Percentiles rank a stretch among this genome's conserved stretches.
Evolutionary conservation across 2,888 invertebrate species (phyloP).

Genomic region (Drosophila peninsularis): DNA sequence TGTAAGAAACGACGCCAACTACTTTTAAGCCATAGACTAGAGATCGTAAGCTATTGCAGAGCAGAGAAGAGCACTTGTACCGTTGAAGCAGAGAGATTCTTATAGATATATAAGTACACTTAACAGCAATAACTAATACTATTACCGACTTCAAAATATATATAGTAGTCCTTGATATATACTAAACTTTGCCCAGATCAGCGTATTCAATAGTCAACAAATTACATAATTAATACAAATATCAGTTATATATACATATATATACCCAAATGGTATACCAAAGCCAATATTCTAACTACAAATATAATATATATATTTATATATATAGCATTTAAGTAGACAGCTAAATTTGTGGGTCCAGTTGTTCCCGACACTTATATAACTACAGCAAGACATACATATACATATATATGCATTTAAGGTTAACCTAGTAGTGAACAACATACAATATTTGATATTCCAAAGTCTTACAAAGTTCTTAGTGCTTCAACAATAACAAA

Average conservation of each 20-base stretch:
- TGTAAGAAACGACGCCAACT: constrained; percentile 74
- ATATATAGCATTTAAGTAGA: constrained; percentile 22
- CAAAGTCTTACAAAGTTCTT: constrained; percentile 37
- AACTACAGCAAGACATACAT: constrained; percentile 17
- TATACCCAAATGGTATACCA: constrained; percentile 25
- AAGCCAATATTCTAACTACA: constrained; percentile 66
- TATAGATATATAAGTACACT: neutral
- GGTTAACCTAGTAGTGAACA: constrained; percentile 35
- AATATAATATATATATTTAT: constrained; percentile 11
- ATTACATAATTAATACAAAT: constrained; percentile 9
- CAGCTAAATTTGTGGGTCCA: constrained; percentile 66
- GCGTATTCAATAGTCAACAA: constrained; percentile 17
- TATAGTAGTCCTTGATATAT: neutral
- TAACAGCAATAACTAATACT: neutral
- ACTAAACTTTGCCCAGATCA: constrained; percentile 32
- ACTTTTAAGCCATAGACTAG: constrained; percentile 2
- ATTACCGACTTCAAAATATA: neutral
- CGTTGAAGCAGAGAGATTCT: constrained; percentile 45
- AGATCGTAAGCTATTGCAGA: constrained; percentile 75
- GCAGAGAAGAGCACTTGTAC: constrained; percentile 74
- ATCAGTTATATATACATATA: constrained; percentile 2
- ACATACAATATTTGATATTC: constrained; percentile 32
- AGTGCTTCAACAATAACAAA: constrained; percentile 36
- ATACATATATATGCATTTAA: constrained; percentile 19
- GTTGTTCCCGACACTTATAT: constrained; percentile 38